phyloP scores from a whole-genome alignment of 2,888 invertebrate genomes.

The Morinoia aosen region DNA sequence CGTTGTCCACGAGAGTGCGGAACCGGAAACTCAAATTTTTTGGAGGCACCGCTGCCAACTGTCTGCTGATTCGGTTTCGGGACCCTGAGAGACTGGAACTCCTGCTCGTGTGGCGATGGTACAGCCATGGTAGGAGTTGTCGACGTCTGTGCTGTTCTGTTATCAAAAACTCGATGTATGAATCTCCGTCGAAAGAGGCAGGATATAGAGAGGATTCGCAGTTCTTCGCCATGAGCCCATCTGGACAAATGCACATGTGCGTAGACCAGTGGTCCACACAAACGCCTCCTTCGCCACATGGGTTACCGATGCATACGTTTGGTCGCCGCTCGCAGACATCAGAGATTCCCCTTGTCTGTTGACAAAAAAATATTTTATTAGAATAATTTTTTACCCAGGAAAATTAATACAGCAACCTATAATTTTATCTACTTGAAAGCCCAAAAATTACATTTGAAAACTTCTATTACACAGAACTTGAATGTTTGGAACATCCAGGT shows the following conservation, averaged over 20 bases:
- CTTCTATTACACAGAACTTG: background rate
- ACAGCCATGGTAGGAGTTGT: conserved; percentile 86
- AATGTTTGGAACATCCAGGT: background rate
- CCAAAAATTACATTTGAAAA: background rate
- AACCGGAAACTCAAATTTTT: conserved; percentile 86
- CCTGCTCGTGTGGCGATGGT: conserved; percentile 83
- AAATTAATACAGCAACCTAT: background rate
- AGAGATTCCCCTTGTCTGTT: conserved; percentile 79
- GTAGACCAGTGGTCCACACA: conserved; percentile 91
- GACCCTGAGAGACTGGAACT: conserved; percentile 70
- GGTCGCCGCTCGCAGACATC: conserved; percentile 82
- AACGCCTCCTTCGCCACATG: conserved; percentile 78
- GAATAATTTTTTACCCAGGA: background rate
- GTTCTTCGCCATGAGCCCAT: conserved; percentile 81
- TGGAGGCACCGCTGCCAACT: conserved; percentile 73
- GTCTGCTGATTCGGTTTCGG: conserved; percentile 57
- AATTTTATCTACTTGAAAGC: background rate
- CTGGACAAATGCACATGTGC: conserved; percentile 77
- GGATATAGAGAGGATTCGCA: conserved; percentile 85
- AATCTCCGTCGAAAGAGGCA: conserved; percentile 83
- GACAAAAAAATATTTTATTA: background rate
- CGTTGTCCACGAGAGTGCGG: conserved; percentile 83
- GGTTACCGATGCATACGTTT: conserved; percentile 70
- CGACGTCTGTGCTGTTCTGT: conserved; percentile 89
- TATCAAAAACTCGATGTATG: conserved; percentile 80